Conservation (phyloP, 2,797 vertebrate genomes). For the Sandelia bainsii region DNA sequence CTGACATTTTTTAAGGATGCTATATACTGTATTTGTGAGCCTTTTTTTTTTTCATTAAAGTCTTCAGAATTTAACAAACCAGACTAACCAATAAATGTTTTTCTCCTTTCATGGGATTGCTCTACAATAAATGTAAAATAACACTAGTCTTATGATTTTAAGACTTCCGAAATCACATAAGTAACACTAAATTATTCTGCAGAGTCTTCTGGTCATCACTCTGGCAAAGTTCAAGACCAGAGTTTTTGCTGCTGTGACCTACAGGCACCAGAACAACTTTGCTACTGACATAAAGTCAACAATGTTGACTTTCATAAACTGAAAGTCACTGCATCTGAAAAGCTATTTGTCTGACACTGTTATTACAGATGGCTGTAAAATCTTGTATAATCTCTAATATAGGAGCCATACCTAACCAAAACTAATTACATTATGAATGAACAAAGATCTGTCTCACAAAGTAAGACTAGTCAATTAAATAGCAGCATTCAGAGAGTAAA, state of each 20-base stretch:
- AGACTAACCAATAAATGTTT: too few relatives aligned
- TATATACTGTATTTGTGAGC: too few relatives aligned
- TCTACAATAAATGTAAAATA: too few relatives aligned
- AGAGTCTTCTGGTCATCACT: neutral
- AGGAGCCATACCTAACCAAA: neutral
- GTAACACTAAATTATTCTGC: neutral
- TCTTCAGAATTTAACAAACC: too few relatives aligned
- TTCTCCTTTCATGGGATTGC: too few relatives aligned
- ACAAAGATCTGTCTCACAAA: neutral
- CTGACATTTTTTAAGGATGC: too few relatives aligned
- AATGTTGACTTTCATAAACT: conserved; percentile 21
- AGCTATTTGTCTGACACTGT: neutral
- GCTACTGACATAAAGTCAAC: conserved; percentile 19
- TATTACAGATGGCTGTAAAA: conserved; percentile 14
- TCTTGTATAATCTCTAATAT: too few relatives aligned
- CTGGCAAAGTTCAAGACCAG: neutral
- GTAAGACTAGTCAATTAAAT: conserved; percentile 1
- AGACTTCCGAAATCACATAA: neutral
- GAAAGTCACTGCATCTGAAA: conserved; percentile 19
- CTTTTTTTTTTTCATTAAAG: too few relatives aligned
- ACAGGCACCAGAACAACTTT: neutral
- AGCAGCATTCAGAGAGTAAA: neutral
- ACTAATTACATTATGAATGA: conserved; percentile 5
- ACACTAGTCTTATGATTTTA: neutral
- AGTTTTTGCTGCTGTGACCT: conserved; percentile 5